Conservation (phyloP, 2,888 invertebrate genomes). For the Osmoderma eremita region DNA sequence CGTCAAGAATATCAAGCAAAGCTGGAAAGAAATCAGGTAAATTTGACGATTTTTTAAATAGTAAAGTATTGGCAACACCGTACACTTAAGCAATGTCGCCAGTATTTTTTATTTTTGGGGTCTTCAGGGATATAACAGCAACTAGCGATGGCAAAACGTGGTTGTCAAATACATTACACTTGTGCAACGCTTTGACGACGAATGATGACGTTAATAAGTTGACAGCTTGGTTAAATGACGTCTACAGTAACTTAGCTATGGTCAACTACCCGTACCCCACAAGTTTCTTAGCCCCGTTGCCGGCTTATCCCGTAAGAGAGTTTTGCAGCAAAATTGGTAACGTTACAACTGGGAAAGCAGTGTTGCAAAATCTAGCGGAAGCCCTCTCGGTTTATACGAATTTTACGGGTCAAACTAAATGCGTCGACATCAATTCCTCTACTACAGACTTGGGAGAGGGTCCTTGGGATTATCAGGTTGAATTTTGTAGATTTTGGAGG, state of each 20-base stretch:
- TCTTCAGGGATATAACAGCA: constrained; percentile 64
- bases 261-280: constrained; percentile 93
- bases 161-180: constrained; percentile 77
- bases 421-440: constrained; percentile 72
- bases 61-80: constrained; percentile 2
- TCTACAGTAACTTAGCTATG: constrained; percentile 89
- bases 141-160: constrained; percentile 75
- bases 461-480: constrained; percentile 87
- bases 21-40: constrained; percentile 83
- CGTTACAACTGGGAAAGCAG: constrained; percentile 63
- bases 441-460: constrained; percentile 69
- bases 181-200: constrained; percentile 77
- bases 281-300: constrained; percentile 83
- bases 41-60: neutral
- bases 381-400: constrained; percentile 84
- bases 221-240: constrained; percentile 76
- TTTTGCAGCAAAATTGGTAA: constrained; percentile 69
- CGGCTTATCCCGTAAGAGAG: constrained; percentile 82
- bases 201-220: constrained; percentile 68
- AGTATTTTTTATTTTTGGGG: neutral
- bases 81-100: too few species aligned
- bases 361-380: constrained; percentile 72
- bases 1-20: constrained; percentile 75
- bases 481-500: constrained; percentile 5
- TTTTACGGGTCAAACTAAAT: constrained; percentile 77